These are phyloP conservation scores for Musca vetustissima DNA, from an alignment of 1,140 invertebrate species.

Conservation along the genomic window DNA sequence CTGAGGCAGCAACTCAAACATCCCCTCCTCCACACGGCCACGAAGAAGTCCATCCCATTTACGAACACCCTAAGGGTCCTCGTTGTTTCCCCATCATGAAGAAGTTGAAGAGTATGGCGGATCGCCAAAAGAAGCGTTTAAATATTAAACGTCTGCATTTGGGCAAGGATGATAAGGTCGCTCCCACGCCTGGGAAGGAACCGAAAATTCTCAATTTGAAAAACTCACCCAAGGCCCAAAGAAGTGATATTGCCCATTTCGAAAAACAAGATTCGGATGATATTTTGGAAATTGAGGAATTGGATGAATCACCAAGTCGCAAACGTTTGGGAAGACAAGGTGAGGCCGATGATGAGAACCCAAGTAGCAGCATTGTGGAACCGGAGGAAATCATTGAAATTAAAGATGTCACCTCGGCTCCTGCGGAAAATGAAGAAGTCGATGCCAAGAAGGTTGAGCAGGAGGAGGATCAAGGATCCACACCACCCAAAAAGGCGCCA, in stretches of 20 bases:
- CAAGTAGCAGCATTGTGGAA: conserved; percentile 38
- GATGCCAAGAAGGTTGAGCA: conserved; percentile 1
- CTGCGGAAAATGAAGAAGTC: neutral
- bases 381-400: conserved; percentile 54
- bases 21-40: too few species aligned
- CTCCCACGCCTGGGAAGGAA: conserved; percentile 40
- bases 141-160: conserved; percentile 59
- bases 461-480: conserved; percentile 17
- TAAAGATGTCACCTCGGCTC: neutral
- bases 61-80: conserved; percentile 47
- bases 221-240: conserved; percentile 50
- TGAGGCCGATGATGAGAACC: conserved; percentile 28
- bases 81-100: conserved; percentile 63
- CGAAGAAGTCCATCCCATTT: conserved; percentile 26
- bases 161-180: conserved; percentile 52
- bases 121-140: conserved; percentile 60
- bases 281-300: conserved; percentile 49
- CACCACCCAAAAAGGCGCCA: conserved; percentile 49
- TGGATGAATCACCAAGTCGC: conserved; percentile 53
- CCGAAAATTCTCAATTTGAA: conserved; percentile 51
- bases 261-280: conserved; percentile 56
- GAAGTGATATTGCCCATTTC: conserved; percentile 51
- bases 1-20: neutral
- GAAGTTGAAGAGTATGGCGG: conserved; percentile 64
- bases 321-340: conserved; percentile 43